Percentiles rank a stretch among this genome's conserved stretches.
These are phyloP conservation scores for Atta colombica DNA, from an alignment of 1,140 invertebrate genomes.

Conservation along the genomic window DNA sequence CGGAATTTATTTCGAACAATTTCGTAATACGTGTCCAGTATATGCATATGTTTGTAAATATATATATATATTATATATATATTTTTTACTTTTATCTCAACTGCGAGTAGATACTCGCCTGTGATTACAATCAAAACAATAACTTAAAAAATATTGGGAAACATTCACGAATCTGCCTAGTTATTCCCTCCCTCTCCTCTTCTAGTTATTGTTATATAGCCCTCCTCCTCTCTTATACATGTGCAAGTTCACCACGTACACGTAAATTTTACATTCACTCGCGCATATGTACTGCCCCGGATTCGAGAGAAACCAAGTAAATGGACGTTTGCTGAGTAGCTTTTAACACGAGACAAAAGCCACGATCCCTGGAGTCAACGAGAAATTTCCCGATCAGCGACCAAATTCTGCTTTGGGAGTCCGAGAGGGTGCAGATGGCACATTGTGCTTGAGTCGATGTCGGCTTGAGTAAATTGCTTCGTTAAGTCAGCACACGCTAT, in stretches of 20 bases:
- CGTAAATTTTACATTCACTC: background rate
- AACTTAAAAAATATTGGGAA: slow-evolving; percentile 52
- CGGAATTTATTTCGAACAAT: no score
- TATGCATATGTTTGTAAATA: background rate
- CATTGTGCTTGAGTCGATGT: slow-evolving; percentile 37
- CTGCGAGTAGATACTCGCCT: slow-evolving; percentile 6
- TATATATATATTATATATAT: background rate
- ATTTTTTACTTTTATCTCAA: background rate
- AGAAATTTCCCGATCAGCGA: slow-evolving; percentile 35
- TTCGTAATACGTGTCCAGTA: background rate
- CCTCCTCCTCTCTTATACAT: background rate
- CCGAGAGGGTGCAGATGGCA: slow-evolving; percentile 3
- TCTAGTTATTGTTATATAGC: slow-evolving; percentile 5
- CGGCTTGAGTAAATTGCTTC: slow-evolving; percentile 2
- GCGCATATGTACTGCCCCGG: slow-evolving; percentile 6
- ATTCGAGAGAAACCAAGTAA: slow-evolving; percentile 58
- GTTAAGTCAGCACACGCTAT: slow-evolving; percentile 21
- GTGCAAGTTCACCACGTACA: background rate
- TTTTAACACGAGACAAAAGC: slow-evolving; percentile 61
- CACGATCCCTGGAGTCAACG: slow-evolving; percentile 12
- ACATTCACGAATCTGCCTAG: background rate
- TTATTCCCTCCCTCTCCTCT: background rate
- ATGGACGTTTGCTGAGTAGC: slow-evolving; percentile 68
- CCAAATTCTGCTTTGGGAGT: slow-evolving; percentile 13
- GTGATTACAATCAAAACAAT: slow-evolving; percentile 28